phyloP scores from a whole-genome alignment of 2,797 vertebrate species.

The Esox masquinongy region DNA sequence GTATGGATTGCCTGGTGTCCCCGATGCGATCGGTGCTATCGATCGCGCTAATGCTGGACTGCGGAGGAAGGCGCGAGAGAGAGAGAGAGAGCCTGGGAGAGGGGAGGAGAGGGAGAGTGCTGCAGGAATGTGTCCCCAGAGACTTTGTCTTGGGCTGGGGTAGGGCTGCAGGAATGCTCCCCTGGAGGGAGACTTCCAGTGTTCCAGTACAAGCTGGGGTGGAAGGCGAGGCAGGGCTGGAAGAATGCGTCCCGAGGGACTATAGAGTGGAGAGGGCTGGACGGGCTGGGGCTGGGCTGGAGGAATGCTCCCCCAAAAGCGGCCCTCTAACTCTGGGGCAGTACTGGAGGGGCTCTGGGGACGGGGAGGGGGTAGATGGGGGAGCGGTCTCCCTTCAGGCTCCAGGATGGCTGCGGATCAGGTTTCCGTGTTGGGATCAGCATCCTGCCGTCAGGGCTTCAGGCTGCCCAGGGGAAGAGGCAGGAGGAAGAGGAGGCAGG shows the following conservation, averaged over 20 bases:
- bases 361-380: conserved; percentile 18
- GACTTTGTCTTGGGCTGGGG: conserved; percentile 78
- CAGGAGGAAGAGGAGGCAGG: conserved; percentile 63
- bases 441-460: conserved; percentile 79
- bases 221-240: conserved; percentile 65
- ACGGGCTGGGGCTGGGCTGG: conserved; percentile 71
- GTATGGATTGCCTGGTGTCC: conserved; percentile 82
- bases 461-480: conserved; percentile 73
- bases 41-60: conserved; percentile 84
- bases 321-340: conserved; percentile 72
- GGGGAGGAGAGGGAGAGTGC: conserved; percentile 65
- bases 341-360: conserved; percentile 36
- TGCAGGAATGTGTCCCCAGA: conserved; percentile 78
- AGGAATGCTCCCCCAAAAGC: conserved; percentile 77
- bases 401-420: conserved; percentile 80
- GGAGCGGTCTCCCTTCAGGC: conserved; percentile 59
- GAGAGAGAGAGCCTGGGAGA: conserved; percentile 63
- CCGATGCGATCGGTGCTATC: conserved; percentile 83
- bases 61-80: conserved; percentile 74
- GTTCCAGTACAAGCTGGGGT: conserved; percentile 71
- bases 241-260: conserved; percentile 75
- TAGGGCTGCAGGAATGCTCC: conserved; percentile 79
- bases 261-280: conserved; percentile 14
- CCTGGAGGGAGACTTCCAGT: conserved; percentile 57
- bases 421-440: conserved; percentile 78